Evolutionary conservation across 2,797 vertebrate genomes (phyloP), one percentile per base, ranked within the genome.

Genomic region (Columba guinea): DNA sequence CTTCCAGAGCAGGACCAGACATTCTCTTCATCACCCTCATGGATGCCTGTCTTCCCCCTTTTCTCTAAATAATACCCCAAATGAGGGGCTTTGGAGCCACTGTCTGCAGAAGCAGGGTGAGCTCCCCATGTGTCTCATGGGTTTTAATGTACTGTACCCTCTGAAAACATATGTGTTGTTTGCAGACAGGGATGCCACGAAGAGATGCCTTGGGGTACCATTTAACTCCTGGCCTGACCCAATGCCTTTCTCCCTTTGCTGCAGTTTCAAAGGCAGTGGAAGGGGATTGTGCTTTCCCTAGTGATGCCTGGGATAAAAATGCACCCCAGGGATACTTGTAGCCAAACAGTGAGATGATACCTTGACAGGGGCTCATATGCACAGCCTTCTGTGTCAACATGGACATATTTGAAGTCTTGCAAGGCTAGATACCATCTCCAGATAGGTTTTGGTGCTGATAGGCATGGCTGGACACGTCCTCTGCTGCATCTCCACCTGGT

Each of bases 41-140:
- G n/a, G 24, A 26, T 64, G 18, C 11, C 52, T n/a, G 13, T 58
- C 53, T 87, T 58, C 53, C 84, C 19, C 6, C 12, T 83, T 90
- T 79, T 91, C 75, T 53, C 26, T 58, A n/a, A 75, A 22, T 21
- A 73, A 46, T 35, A 37, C 2, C 16, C 14, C 11, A 24, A 46
- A 37, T 0, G 1, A 20, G 3, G 14, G 12, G 6, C 41, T 85
- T 9, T 7, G 10, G 32, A 79, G 13, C 21, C 22, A 16, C 22
- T 10, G 21, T 14, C 46, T 11, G 2, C 30, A 49, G 56, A 79
- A 60, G 20, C 1, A 1, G 32, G 48, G 39, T 1, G 1, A 75
- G 12, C 3, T 71, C 12, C 13, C 2, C 2, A 8, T 49, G 2
- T 48, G 11, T 55, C 44, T 68, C 9, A 11, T 3, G 23, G 27